These are phyloP conservation scores for Chelonia mydas DNA, from an alignment of 2,797 vertebrate species.

Conservation along the genomic window DNA sequence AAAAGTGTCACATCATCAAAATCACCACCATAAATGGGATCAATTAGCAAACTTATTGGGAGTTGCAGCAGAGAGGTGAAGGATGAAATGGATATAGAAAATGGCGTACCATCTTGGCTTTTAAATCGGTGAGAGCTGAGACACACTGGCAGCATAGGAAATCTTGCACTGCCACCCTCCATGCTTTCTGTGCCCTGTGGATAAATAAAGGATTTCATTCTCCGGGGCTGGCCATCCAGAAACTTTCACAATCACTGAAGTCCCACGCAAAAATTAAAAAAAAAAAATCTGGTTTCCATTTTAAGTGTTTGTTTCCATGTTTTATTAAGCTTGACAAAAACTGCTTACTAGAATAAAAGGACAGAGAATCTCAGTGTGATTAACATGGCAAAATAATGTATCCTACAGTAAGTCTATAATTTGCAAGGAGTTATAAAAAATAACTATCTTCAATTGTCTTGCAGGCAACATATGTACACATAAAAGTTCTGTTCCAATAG, in stretches of 20 bases:
- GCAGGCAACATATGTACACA: conserved; percentile 36
- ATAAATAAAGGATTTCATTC: not conserved
- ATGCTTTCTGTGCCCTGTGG: not conserved
- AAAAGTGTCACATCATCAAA: not conserved
- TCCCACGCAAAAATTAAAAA: not conserved
- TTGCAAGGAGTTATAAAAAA: not conserved
- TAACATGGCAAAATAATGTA: not conserved
- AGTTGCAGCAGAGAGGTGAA: not conserved
- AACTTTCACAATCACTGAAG: not conserved
- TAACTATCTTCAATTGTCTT: conserved; percentile 35
- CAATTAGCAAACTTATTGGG: not conserved
- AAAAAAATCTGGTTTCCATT: conserved; percentile 1
- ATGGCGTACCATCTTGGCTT: not conserved
- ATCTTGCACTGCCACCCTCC: not conserved
- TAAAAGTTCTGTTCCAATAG: conserved; percentile 44
- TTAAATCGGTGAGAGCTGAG: not conserved
- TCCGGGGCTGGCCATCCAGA: not conserved
- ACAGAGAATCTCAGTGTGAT: not conserved
- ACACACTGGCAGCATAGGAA: fast-evolving
- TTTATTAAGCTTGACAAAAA: not conserved
- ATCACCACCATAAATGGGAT: not conserved
- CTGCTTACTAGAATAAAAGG: not conserved
- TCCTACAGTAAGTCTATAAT: not conserved
- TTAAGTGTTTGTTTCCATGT: not conserved
- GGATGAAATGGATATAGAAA: not conserved